These are phyloP conservation scores for Cacoxenus indagator DNA, from an alignment of 2,888 invertebrate genomes.

Conservation along the genomic window DNA sequence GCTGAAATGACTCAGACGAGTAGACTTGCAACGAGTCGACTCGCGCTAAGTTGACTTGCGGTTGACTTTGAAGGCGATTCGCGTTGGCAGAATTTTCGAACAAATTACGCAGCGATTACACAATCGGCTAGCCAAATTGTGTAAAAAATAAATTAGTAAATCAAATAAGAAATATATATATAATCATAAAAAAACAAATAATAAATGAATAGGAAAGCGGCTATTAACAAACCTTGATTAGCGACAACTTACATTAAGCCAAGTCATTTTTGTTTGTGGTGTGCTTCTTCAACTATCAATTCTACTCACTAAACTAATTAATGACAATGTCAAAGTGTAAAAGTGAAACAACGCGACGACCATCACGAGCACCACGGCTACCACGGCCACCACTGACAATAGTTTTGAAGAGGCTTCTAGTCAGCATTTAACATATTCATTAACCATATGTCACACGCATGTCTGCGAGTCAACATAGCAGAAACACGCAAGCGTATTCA, in stretches of 20 bases:
- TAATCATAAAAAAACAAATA: background rate
- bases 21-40: background rate
- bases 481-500: background rate
- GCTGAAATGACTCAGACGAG: background rate
- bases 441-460: constrained; percentile 64
- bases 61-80: too few species aligned
- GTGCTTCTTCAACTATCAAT: background rate
- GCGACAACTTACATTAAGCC: background rate
- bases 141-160: background rate
- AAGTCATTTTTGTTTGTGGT: background rate
- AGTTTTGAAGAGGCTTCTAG: background rate
- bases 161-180: too few species aligned
- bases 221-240: background rate
- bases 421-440: constrained; percentile 61
- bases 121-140: background rate
- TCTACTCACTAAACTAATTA: background rate
- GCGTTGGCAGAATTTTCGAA: constrained; percentile 10
- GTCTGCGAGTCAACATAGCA: constrained; percentile 31
- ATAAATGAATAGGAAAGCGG: background rate
- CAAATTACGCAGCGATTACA: background rate
- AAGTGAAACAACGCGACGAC: background rate
- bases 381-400: background rate
- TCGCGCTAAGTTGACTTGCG: too few species aligned
- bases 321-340: constrained; percentile 3
- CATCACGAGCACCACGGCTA: background rate